Base-by-base conservation (phyloP, 2,797 vertebrate genomes). In the Myotis findleyi region DNA sequence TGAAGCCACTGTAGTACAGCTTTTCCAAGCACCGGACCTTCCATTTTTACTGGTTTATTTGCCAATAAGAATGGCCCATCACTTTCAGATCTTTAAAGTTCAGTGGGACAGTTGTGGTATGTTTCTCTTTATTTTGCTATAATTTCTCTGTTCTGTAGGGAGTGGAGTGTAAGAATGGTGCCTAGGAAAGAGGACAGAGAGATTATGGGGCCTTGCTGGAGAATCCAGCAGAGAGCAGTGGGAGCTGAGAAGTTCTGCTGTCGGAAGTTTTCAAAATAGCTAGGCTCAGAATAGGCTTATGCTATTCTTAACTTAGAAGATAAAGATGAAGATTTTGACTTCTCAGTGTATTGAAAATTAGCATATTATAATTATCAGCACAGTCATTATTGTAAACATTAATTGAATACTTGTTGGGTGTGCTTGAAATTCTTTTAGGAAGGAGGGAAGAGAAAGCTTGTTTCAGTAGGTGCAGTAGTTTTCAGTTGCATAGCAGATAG, bases 371-470 rank as follows among this genome's bases (percentile, higher is more conserved):
- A 81, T 64, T 81, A 72, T 59, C 36, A 79, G 64, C 68, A 33
- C 57, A 86, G 82, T 84, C 69, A 77, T 87, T 64, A n/a, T 82
- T 71, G 16, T 86, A 86, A 87, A 87, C 16, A 33, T 87, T 77
- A 88, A 62, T 59, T 44, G 71, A 84, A 21, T 64, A 53, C 66
- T 57, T 90, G 55, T 69, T 75, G 66, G 49, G n/a, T 73, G 21
- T 85, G 30, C 69, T 95, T 97, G 36, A 10, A 38, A 90, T 94
- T 95, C 59, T 86, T 88, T 87, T 82, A 87, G 66, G 66, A 92
- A 89, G 73, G 36, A 81, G 47, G 27, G n/a, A 88, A 85, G 71
- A 81, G 83, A 93, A 76, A 59, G 49, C 25, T 47, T 94, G 20
- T 83, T 87, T 91, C 12, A 62, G 38, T 62, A 57, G 36, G 30